These are phyloP conservation scores for Oxyruncus cristatus DNA, from an alignment of 2,113 vertebrate species.

Conservation along the genomic window DNA sequence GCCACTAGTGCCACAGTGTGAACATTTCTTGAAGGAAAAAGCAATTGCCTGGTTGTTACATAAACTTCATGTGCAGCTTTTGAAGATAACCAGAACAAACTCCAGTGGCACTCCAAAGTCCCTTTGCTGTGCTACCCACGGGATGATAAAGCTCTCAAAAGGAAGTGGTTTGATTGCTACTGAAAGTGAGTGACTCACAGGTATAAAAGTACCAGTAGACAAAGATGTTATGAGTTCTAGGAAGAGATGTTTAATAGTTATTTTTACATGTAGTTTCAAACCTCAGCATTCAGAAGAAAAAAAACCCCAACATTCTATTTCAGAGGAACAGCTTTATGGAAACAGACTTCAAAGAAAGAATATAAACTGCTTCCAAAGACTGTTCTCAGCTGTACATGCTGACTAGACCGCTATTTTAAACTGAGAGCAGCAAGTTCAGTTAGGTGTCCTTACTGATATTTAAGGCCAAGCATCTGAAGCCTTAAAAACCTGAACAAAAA, in stretches of 20 bases:
- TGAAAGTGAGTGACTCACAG: background rate
- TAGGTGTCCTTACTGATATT: background rate
- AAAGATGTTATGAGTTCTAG: background rate
- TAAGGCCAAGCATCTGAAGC: background rate
- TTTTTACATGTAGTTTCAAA: background rate
- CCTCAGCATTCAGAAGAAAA: background rate
- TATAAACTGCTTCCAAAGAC: background rate
- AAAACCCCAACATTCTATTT: background rate
- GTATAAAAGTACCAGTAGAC: background rate
- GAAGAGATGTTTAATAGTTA: background rate
- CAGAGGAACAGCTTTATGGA: background rate
- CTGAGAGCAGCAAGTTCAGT: background rate
- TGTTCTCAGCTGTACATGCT: background rate
- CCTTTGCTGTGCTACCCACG: rapidly evolving
- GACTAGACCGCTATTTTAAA: background rate
- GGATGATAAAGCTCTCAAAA: background rate
- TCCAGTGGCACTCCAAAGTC: background rate
- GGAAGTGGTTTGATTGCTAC: background rate
- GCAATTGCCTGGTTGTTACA: background rate
- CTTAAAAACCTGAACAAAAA: background rate
- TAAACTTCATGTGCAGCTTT: background rate
- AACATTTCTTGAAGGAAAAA: background rate
- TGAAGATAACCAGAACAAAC: background rate
- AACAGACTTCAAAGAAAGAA: background rate
- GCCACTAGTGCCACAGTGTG: background rate